Percentiles rank a stretch among this genome's conserved stretches.
Conservation (phyloP, 2,888 invertebrate genomes). For the Criorhina ranunculi region DNA sequence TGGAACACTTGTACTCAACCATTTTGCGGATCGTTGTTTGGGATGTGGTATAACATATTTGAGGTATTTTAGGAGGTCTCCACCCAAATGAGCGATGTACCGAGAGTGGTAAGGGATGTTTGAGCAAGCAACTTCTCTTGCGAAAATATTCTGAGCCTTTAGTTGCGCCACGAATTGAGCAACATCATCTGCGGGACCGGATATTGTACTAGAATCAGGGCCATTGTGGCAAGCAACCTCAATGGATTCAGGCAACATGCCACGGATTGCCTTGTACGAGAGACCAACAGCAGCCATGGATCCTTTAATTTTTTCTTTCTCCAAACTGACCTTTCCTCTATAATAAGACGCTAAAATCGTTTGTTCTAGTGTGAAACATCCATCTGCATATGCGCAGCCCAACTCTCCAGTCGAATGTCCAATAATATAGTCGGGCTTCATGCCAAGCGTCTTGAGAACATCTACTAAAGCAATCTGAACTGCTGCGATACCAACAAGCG, state of each 20-base stretch:
- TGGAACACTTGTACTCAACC: conserved; percentile 94
- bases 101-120: conserved; percentile 95
- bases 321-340: conserved; percentile 90
- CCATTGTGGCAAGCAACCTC: conserved; percentile 95
- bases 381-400: conserved; percentile 97
- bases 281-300: conserved; percentile 96
- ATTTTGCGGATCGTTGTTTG: conserved; percentile 89
- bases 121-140: conserved; percentile 92
- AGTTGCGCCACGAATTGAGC: conserved; percentile 88
- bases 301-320: conserved; percentile 89
- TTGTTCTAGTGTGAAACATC: conserved; percentile 93
- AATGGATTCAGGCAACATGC: conserved; percentile 89
- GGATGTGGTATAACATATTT: conserved; percentile 88
- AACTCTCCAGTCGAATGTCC: conserved; percentile 97
- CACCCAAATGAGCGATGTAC: conserved; percentile 89
- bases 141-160: conserved; percentile 89
- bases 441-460: conserved; percentile 86
- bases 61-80: conserved; percentile 87
- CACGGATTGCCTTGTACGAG: conserved; percentile 85
- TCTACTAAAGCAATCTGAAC: conserved; percentile 87
- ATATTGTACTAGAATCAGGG: conserved; percentile 93
- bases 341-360: conserved; percentile 94
- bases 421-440: conserved; percentile 89
- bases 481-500: conserved; percentile 90
- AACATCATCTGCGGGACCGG: conserved; percentile 90